Evolutionary conservation across 2,888 invertebrate species (phyloP).

Genomic region (Strigamia crassipes): DNA sequence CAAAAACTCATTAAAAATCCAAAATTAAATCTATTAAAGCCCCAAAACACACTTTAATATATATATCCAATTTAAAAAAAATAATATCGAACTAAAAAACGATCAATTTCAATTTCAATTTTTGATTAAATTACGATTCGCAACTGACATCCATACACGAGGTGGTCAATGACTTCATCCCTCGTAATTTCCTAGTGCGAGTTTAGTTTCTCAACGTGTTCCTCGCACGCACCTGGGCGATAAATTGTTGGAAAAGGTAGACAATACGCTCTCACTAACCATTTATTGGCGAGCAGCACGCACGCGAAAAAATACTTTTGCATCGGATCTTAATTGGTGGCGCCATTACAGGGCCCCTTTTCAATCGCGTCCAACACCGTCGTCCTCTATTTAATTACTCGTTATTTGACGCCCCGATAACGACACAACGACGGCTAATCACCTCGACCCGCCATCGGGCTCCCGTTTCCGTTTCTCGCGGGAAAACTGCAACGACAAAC

Average conservation of each 20-base stretch:
- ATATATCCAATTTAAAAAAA: background rate
- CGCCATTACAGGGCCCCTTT: constrained; percentile 5
- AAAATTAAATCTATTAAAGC: too few species aligned
- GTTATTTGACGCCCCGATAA: constrained; percentile 29
- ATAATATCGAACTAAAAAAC: background rate
- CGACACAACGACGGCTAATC: background rate
- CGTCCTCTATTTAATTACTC: background rate
- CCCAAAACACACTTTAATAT: too few species aligned
- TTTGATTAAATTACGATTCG: constrained; percentile 3
- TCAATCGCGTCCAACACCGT: background rate
- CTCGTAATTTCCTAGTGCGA: constrained; percentile 19
- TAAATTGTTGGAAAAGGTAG: constrained; percentile 20
- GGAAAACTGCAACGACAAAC: constrained; percentile 10
- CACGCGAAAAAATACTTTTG: constrained; percentile 1
- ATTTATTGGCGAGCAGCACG: constrained; percentile 5
- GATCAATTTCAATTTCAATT: constrained; percentile 1
- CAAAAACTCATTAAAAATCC: background rate
- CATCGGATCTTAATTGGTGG: constrained; percentile 3
- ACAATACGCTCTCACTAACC: constrained; percentile 22
- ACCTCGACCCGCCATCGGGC: background rate
- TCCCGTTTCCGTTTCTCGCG: background rate
- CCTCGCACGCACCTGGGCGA: constrained; percentile 24
- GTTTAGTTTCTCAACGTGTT: constrained; percentile 20
- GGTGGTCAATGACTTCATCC: constrained; percentile 22
- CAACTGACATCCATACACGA: background rate